These are phyloP conservation scores for Synergus umbraculus DNA, from an alignment of 2,888 invertebrate genomes.

Conservation along the genomic window DNA sequence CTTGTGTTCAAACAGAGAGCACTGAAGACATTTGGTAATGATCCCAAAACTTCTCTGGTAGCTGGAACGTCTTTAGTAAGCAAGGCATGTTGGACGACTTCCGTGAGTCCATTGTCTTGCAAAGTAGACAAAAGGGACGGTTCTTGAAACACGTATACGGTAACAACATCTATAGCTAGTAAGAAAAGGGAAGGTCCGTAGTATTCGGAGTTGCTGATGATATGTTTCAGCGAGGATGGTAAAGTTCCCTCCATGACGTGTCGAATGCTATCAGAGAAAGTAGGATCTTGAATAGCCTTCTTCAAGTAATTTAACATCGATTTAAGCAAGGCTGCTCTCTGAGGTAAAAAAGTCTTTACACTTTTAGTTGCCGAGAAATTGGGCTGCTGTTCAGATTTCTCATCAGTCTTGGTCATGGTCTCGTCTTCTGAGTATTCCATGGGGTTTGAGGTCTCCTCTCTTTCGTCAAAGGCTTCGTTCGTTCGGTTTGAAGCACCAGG, in stretches of 20 bases:
- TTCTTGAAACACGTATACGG: conserved; percentile 90
- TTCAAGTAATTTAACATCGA: conserved; percentile 94
- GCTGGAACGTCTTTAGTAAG: conserved; percentile 89
- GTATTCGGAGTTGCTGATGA: conserved; percentile 93
- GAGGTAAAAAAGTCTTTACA: conserved; percentile 85
- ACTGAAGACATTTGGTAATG: conserved; percentile 91
- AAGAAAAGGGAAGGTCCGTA: conserved; percentile 92
- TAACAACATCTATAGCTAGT: conserved; percentile 90
- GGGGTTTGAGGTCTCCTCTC: conserved; percentile 71
- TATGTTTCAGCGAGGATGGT: conserved; percentile 87
- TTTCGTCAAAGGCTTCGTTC: conserved; percentile 64
- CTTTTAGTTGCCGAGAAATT: conserved; percentile 76
- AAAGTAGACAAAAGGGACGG: conserved; percentile 89
- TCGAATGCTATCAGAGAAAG: conserved; percentile 88
- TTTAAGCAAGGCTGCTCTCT: conserved; percentile 90
- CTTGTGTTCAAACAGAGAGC: conserved; percentile 90
- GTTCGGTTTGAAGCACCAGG: conserved; percentile 59
- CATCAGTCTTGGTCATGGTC: conserved; percentile 63
- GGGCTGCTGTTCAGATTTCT: conserved; percentile 64
- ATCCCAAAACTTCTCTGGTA: conserved; percentile 87
- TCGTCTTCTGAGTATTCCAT: conserved; percentile 76
- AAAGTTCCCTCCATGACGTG: conserved; percentile 92
- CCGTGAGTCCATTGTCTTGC: conserved; percentile 92
- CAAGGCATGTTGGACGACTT: conserved; percentile 90
- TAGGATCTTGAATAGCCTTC: conserved; percentile 89